Percentiles rank a stretch among this genome's conserved stretches.
phyloP scores from a whole-genome alignment of 2,113 vertebrate genomes.

The Salvelinus fontinalis region DNA sequence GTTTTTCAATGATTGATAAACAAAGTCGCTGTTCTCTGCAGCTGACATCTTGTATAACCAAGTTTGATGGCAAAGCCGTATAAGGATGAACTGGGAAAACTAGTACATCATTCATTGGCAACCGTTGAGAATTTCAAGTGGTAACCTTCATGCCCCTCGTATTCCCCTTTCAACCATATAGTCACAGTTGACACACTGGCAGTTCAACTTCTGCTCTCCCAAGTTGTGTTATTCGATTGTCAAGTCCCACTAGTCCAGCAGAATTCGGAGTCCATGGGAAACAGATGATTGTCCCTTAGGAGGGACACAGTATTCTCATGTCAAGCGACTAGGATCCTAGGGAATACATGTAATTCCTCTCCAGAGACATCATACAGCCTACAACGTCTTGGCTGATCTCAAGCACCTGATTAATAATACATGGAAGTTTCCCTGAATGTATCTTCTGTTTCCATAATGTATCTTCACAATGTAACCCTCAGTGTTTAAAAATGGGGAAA shows the following conservation, averaged over 20 bases:
- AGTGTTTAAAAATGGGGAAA: slow-evolving; percentile 6
- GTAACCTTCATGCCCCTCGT: neutral
- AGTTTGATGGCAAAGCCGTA: neutral
- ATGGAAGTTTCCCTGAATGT: too few relatives aligned
- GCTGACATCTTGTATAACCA: neutral
- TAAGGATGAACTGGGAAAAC: neutral
- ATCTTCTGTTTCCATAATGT: too few relatives aligned
- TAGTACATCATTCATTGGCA: neutral
- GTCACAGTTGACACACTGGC: neutral
- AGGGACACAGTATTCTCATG: neutral
- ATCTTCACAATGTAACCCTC: neutral
- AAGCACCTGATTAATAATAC: neutral
- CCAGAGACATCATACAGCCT: slow-evolving; percentile 5
- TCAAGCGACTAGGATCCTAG: slow-evolving; percentile 24
- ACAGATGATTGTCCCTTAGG: slow-evolving; percentile 7
- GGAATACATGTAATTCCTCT: slow-evolving; percentile 29
- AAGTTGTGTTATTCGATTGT: neutral
- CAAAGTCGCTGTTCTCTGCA: neutral
- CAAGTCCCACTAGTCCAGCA: slow-evolving; percentile 6
- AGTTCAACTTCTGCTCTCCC: neutral
- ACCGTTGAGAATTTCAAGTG: neutral
- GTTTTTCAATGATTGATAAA: neutral
- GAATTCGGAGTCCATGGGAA: slow-evolving; percentile 1
- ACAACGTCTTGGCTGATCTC: slow-evolving; percentile 10
- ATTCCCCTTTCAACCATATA: neutral